Percentiles rank a stretch among this genome's conserved stretches.
These are phyloP conservation scores for Trichogramma evanescens DNA, from an alignment of 2,888 invertebrate genomes.

Conservation along the genomic window DNA sequence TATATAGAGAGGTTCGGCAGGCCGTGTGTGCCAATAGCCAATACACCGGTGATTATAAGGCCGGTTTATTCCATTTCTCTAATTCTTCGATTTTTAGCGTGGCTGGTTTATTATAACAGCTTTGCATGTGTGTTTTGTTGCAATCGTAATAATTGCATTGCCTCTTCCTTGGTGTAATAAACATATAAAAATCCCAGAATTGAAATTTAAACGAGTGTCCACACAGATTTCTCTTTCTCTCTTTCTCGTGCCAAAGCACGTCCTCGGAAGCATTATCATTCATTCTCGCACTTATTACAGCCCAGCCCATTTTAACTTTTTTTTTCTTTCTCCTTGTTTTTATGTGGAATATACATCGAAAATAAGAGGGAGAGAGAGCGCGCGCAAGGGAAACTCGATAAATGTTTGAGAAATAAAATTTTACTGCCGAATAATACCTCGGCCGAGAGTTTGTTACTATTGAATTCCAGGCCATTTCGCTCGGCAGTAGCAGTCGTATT, in stretches of 20 bases:
- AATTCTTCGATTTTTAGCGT: no score
- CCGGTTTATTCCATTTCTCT: no score
- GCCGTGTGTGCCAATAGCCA: neutral
- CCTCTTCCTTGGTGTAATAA: no score
- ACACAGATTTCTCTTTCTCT: neutral
- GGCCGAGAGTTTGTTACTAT: constrained; percentile 41
- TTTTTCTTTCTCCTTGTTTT: neutral
- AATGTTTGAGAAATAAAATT: constrained; percentile 46
- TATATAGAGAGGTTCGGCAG: constrained; percentile 21
- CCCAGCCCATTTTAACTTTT: neutral
- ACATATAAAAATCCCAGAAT: no score
- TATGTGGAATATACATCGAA: neutral
- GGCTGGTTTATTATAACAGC: no score
- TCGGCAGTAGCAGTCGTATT: neutral
- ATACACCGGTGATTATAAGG: neutral
- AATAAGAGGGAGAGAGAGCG: no score
- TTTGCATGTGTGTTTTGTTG: no score
- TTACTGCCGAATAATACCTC: constrained; percentile 44
- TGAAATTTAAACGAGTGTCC: no score
- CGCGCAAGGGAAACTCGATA: constrained; percentile 32
- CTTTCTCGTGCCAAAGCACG: neutral
- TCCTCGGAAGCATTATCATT: neutral
- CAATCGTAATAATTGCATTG: no score
- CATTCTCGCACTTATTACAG: neutral
- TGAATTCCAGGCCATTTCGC: constrained; percentile 39